These are phyloP conservation scores for Cyanoliseus patagonus DNA, from an alignment of 2,113 vertebrate genomes.

Conservation along the genomic window DNA sequence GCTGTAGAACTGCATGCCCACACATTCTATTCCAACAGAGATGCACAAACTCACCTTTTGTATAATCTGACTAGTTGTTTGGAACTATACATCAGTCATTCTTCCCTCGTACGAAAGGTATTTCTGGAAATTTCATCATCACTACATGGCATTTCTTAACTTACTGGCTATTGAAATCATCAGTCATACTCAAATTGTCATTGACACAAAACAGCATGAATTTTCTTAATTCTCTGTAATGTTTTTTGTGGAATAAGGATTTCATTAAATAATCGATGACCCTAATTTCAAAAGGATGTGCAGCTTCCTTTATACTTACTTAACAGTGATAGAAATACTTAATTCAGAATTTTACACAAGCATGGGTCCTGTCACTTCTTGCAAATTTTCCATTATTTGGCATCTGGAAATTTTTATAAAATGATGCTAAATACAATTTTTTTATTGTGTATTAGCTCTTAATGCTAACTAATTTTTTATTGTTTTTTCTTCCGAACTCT, in stretches of 20 bases:
- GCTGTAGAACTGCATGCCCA: fast-evolving
- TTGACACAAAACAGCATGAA: not conserved
- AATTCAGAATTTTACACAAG: not conserved
- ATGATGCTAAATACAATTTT: not conserved
- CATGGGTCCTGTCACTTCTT: not conserved
- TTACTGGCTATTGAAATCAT: not conserved
- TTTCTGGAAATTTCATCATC: not conserved
- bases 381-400: not conserved
- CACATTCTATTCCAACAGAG: not conserved
- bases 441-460: not conserved
- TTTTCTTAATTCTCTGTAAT: not conserved
- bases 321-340: not conserved
- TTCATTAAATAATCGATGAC: not conserved
- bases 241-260: not conserved
- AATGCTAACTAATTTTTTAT: not conserved
- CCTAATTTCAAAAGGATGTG: not conserved
- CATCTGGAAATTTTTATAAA: not conserved
- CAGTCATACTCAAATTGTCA: not conserved
- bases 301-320: not conserved
- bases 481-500: not conserved
- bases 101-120: not conserved
- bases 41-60: not conserved
- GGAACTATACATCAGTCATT: not conserved
- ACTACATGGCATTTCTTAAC: not conserved
- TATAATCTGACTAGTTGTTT: not conserved